These are phyloP conservation scores for Charanyca ferruginea DNA, from an alignment of 2,888 invertebrate species.

Conservation along the genomic window DNA sequence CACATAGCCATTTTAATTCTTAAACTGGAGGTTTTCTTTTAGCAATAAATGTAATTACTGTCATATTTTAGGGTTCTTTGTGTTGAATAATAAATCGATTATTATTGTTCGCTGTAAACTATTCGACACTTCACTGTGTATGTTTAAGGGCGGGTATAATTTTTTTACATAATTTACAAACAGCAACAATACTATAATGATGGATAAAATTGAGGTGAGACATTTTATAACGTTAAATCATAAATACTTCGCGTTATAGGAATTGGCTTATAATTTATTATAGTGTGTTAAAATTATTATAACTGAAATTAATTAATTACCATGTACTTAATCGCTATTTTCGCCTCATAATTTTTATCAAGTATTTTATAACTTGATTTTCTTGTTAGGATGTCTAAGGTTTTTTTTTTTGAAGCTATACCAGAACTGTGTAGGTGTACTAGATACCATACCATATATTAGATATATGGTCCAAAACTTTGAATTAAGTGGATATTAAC, in stretches of 20 bases:
- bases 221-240: background rate
- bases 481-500: no score
- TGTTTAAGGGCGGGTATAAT: no score
- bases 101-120: constrained; percentile 12
- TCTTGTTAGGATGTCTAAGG: background rate
- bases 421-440: no score
- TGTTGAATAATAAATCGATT: constrained; percentile 10
- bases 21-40: constrained; percentile 56
- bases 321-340: no score
- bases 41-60: constrained; percentile 59
- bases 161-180: no score
- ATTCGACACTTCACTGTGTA: background rate
- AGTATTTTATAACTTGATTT: background rate
- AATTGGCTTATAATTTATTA: background rate
- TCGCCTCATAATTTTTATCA: no score
- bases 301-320: no score
- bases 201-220: no score
- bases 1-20: constrained; percentile 51
- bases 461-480: no score
- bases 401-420: no score
- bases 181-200: no score
- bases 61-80: constrained; percentile 60
- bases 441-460: no score
- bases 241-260: background rate
- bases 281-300: background rate